phyloP scores from a whole-genome alignment of 1,140 invertebrate genomes.

The Drosophila kepulauana region DNA sequence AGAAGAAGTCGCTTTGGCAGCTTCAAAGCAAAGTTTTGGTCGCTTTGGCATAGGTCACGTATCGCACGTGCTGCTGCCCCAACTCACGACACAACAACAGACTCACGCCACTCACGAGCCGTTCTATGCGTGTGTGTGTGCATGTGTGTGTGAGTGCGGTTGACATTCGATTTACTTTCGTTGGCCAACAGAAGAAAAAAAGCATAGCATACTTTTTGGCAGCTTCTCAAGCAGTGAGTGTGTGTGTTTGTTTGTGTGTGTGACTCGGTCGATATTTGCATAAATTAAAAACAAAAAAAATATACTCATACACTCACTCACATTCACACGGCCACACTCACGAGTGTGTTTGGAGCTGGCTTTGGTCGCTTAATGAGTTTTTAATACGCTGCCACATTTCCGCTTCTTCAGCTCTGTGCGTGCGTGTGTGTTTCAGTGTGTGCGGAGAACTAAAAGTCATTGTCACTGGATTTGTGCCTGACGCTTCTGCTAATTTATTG shows the following conservation, averaged over 20 bases:
- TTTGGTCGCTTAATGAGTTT: constrained; percentile 73
- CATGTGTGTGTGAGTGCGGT: constrained; percentile 25
- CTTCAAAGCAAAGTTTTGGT: constrained; percentile 49
- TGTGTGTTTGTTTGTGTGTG: constrained; percentile 5
- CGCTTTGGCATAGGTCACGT: constrained; percentile 79
- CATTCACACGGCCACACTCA: not conserved
- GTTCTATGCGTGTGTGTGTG: constrained; percentile 5
- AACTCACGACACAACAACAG: not conserved
- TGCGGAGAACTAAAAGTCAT: constrained; percentile 58
- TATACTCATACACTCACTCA: constrained; percentile 23
- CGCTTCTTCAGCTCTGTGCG: constrained; percentile 34
- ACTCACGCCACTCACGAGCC: constrained; percentile 18
- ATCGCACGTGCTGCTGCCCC: constrained; percentile 36
- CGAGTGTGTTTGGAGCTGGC: not conserved
- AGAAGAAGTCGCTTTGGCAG: not conserved
- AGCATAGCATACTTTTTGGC: constrained; percentile 70
- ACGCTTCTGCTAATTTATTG: constrained; percentile 70
- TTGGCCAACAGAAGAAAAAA: constrained; percentile 37
- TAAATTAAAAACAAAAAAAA: constrained; percentile 63
- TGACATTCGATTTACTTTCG: constrained; percentile 77
- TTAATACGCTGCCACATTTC: constrained; percentile 73
- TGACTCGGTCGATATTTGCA: constrained; percentile 75
- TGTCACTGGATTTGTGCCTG: constrained; percentile 57
- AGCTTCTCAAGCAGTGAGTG: constrained; percentile 37
- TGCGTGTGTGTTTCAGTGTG: constrained; percentile 32